These are phyloP conservation scores for Oxyruncus cristatus DNA, from an alignment of 2,113 vertebrate species.

Conservation along the genomic window DNA sequence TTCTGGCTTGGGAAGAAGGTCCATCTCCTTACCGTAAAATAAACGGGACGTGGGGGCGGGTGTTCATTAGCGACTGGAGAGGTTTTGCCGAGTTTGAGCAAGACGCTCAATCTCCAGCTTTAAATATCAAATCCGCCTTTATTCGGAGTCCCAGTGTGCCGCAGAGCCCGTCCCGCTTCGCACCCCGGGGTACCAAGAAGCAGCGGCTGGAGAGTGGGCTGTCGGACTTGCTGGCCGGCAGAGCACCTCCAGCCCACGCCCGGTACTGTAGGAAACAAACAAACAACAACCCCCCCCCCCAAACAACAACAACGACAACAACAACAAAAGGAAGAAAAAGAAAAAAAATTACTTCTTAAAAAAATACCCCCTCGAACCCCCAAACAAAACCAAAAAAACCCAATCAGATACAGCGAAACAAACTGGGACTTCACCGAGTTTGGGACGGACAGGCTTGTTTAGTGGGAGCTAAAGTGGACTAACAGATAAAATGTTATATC, in stretches of 20 bases:
- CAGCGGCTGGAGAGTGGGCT: not conserved
- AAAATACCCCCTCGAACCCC: not conserved
- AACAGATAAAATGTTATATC: not conserved
- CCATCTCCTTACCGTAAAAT: not conserved
- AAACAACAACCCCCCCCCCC: not conserved
- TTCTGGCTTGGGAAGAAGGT: not conserved
- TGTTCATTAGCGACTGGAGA: not conserved
- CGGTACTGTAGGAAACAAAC: too few species aligned
- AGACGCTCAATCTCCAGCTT: not conserved
- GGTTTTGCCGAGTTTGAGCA: rapidly evolving
- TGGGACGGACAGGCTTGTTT: not conserved
- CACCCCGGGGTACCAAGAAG: not conserved
- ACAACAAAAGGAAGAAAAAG: rapidly evolving
- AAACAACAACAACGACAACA: too few species aligned
- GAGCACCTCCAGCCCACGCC: not conserved
- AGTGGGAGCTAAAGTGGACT: not conserved
- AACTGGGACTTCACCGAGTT: not conserved
- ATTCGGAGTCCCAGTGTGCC: not conserved
- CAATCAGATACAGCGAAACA: not conserved
- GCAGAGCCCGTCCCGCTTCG: not conserved
- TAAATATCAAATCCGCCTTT: not conserved
- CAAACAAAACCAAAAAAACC: not conserved
- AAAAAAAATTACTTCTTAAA: not conserved
- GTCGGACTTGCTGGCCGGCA: too few species aligned
- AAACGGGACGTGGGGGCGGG: rapidly evolving